Base-by-base conservation (phyloP, 2,888 invertebrate species). In the Pterostichus madidus region DNA sequence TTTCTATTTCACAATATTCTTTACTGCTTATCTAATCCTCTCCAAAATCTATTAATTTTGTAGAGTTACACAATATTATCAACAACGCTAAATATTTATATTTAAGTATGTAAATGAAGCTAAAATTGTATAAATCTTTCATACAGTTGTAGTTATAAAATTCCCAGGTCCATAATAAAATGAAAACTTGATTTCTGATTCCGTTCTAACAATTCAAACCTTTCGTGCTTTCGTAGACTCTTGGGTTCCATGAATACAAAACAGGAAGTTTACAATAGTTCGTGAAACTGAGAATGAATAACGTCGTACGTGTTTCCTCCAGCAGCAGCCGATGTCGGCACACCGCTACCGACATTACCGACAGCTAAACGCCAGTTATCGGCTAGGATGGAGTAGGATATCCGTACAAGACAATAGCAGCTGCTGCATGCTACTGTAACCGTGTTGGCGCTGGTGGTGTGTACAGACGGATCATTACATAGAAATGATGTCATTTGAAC, bases 201-300 rank as follows among this genome's bases (percentile, higher is more conserved):
- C 64, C 64, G 35, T 13, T 8, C 32, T 35, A 64, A 35, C 32
- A 4, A 49, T 13, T n/a, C 49, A 24, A 24, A 24, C 24, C 24
- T 24, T 24, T 49, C 39, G 39, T 39, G 39, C 24, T 3, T 24
- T 24, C 24, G 39, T 39, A 6, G 49, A 11, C 49, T 49, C 13
- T n/a, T 13, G 11, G 49, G 11, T 49, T 49, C 49, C n/a, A 11
- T n/a, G 49, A 49, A 49, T 49, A 49, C 49, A 11, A 49, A 49
- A 49, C 49, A 64, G 64, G 64, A 64, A 64, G 64, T 64, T 64
- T 64, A 64, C 64, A 64, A 64, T 64, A 32, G 64, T 35, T 32
- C 64, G 32, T 24, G 35, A 64, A 64, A 64, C 64, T 39, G 39
- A 49, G 49, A 64, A 64, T 64, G 64, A 64, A 31, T 64, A 49